Conservation (phyloP, 2,888 invertebrate species). For the Parthenolecanium corni region DNA sequence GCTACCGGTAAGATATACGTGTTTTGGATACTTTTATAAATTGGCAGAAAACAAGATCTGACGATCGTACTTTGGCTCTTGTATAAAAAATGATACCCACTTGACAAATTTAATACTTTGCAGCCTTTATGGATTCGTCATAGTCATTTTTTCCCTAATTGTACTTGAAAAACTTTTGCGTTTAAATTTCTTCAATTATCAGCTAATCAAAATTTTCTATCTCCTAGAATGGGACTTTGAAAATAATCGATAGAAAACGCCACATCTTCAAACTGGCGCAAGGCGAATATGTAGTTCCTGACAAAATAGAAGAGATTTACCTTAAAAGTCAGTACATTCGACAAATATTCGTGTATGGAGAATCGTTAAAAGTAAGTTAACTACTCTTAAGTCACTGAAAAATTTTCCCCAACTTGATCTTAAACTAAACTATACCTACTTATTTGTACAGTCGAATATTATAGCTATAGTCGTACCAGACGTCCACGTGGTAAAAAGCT, state of each 20-base stretch:
- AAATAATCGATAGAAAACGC: conserved; percentile 95
- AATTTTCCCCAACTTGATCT: no score
- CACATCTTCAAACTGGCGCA: conserved; percentile 96
- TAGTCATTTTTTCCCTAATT: no score
- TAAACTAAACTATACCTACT: background rate
- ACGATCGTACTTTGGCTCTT: no score
- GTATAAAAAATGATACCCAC: no score
- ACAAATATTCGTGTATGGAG: conserved; percentile 93
- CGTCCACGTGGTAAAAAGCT: conserved; percentile 79
- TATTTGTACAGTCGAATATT: conserved; percentile 60
- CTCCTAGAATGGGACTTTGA: conserved; percentile 73
- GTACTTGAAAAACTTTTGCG: no score
- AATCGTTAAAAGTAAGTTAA: conserved; percentile 71
- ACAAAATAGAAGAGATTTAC: conserved; percentile 96
- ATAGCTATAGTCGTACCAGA: conserved; percentile 93
- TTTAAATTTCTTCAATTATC: no score
- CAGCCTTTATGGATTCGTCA: no score
- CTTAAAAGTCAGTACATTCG: conserved; percentile 83
- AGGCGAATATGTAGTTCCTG: conserved; percentile 97
- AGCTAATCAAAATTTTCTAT: no score
- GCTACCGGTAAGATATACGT: conserved; percentile 54
- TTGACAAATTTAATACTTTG: no score
- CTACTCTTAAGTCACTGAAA: background rate
- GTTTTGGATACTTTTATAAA: background rate
- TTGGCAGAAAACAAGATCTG: background rate